Conservation (phyloP, 2,113 vertebrate species). For the Caranx melampygus region DNA sequence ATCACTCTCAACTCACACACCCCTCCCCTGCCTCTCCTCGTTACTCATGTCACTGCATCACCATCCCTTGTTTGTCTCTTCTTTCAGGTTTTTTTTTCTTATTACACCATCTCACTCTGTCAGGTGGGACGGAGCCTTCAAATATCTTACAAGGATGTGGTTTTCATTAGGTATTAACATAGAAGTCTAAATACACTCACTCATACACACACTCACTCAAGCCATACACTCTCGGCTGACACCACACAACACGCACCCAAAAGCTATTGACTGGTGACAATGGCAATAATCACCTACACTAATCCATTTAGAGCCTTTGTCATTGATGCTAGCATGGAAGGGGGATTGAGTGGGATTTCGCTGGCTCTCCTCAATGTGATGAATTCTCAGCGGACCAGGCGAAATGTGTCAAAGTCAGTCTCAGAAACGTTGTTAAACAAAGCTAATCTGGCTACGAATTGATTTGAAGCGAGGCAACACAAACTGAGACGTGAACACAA, state of each 20-base stretch:
- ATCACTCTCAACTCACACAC: slow-evolving; percentile 48
- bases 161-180: slow-evolving; percentile 48
- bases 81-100: slow-evolving; percentile 36
- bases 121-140: slow-evolving; percentile 28
- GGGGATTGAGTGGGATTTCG: slow-evolving; percentile 67
- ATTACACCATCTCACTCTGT: slow-evolving; percentile 36
- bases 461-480: slow-evolving; percentile 40
- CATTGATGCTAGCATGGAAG: slow-evolving; percentile 58
- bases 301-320: slow-evolving; percentile 83
- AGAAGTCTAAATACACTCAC: slow-evolving; percentile 25
- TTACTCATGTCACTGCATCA: slow-evolving; percentile 21
- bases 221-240: slow-evolving; percentile 13
- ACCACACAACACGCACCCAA: slow-evolving; percentile 60
- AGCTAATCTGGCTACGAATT: slow-evolving; percentile 67
- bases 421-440: slow-evolving; percentile 70
- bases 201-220: not conserved
- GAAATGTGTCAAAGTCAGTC: slow-evolving; percentile 61
- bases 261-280: slow-evolving; percentile 72
- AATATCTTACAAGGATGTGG: slow-evolving; percentile 39
- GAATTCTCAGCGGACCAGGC: slow-evolving; percentile 44
- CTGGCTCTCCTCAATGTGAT: slow-evolving; percentile 57
- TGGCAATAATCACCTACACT: slow-evolving; percentile 80
- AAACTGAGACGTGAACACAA: slow-evolving; percentile 46
- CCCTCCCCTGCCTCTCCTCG: slow-evolving; percentile 20
- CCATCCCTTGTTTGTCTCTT: slow-evolving; percentile 11